phyloP scores from a whole-genome alignment of 2,113 vertebrate species.

The Apodemus speciosus region DNA sequence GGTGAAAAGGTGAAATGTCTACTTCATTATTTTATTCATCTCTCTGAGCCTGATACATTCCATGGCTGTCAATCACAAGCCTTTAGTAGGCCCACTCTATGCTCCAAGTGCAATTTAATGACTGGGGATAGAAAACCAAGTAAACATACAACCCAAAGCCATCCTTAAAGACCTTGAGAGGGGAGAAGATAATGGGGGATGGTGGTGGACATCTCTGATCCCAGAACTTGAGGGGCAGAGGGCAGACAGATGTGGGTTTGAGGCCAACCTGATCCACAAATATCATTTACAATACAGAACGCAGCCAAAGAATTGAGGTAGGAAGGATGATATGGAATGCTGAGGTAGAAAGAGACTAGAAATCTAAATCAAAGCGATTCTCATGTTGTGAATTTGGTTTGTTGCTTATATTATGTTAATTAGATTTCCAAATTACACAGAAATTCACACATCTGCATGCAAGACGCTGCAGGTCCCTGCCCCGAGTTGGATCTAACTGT shows the following conservation, averaged over 20 bases:
- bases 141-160: neutral
- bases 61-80: neutral
- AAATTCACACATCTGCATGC: too few relatives aligned
- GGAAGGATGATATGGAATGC: neutral
- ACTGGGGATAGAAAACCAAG: neutral
- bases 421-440: too few relatives aligned
- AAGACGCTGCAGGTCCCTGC: too few relatives aligned
- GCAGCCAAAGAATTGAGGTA: neutral
- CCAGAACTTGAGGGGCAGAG: neutral
- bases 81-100: neutral
- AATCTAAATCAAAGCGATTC: neutral
- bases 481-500: too few relatives aligned
- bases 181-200: neutral
- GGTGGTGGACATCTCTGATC: neutral
- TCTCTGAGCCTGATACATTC: neutral
- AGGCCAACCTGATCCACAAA: neutral
- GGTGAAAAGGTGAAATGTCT: neutral
- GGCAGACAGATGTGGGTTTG: neutral
- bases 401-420: too few relatives aligned
- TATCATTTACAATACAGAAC: neutral
- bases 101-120: neutral
- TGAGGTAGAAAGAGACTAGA: neutral
- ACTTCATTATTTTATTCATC: slow-evolving; percentile 10
- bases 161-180: neutral
- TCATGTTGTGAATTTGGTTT: neutral